phyloP scores from a whole-genome alignment of 2,888 invertebrate species.

The Pseudococcus viburni region DNA sequence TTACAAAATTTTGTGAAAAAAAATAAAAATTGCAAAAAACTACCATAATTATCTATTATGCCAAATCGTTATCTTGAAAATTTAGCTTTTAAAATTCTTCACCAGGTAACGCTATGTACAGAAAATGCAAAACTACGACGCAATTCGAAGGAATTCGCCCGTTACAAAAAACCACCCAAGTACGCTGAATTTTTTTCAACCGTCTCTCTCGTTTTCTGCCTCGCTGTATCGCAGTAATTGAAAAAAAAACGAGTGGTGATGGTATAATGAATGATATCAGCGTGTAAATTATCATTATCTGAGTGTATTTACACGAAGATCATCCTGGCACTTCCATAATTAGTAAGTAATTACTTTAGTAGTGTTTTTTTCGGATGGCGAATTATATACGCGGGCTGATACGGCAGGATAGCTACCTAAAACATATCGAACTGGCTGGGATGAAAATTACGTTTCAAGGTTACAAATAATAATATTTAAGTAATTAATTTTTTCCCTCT shows the following conservation, averaged over 20 bases:
- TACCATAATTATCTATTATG: background rate
- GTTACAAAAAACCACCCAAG: conserved; percentile 15
- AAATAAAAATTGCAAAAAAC: background rate
- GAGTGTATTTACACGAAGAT: conserved; percentile 33
- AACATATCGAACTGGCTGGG: background rate
- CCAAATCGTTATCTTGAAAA: background rate
- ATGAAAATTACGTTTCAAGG: conserved; percentile 51
- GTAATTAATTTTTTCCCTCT: conserved; percentile 4
- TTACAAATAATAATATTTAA: conserved; percentile 36
- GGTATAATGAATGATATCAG: conserved; percentile 10
- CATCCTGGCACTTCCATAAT: background rate
- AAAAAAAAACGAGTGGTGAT: conserved; percentile 50
- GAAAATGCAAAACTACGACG: background rate
- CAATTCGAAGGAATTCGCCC: background rate
- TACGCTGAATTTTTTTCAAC: conserved; percentile 23
- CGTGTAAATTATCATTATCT: conserved; percentile 40
- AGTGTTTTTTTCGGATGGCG: background rate
- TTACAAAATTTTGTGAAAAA: too few species aligned
- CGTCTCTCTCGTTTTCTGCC: background rate
- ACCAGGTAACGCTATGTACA: background rate
- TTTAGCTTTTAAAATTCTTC: background rate
- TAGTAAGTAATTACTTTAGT: conserved; percentile 29
- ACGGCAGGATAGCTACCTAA: background rate
- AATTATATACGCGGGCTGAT: background rate
- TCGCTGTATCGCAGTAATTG: background rate